Evolutionary conservation across 2,113 vertebrate genomes (phyloP), one percentile per base, ranked within the genome.

Genomic region (Misgurnus mizolepis): DNA sequence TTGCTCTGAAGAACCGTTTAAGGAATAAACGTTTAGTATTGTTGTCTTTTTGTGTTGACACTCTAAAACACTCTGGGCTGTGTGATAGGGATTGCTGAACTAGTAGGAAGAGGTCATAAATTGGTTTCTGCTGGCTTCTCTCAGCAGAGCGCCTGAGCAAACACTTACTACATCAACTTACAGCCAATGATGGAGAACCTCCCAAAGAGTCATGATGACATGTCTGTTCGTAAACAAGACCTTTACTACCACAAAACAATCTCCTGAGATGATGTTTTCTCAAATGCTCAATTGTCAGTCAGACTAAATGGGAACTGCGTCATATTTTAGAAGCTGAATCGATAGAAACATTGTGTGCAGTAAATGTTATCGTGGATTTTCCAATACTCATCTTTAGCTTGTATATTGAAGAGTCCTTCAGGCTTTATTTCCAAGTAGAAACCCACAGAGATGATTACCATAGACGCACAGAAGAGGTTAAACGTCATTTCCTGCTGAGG

Each of bases 211-310:
- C 39, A 1, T 27, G 43, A 69, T 74, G 2, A 74, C 34, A 41
- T 55, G 45, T n/a, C 50, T 62, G 18, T 17, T 80, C 22, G 49
- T 72, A 82, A 85, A 80, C 77, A 80, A 47, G 34, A 4, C 17
- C 18, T 80, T 71, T 43, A 18, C 14, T 1, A 18, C 34, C 43
- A 53, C 14, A 55, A 14, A 41, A 65, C 22, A 50, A 34, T 66
- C 40, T 69, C 14, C 15, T 6, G 12, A 55, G 18, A 39, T 68
- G 55, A 40, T 69, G 43, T 69, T 79, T 34, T 68, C 62, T 58
- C 61, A 76, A 76, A 76, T 17, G 60, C 39, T 65, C 14, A 4
- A 65, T 76, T 76, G 9, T 65, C 45, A 76, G 47, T 60, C 15
- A 76, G 56, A 9, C 7, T 69, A 2, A 80, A 39, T 7, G 11